phyloP scores from a whole-genome alignment of 2,888 invertebrate species.

The Lampropteryx suffumata region DNA sequence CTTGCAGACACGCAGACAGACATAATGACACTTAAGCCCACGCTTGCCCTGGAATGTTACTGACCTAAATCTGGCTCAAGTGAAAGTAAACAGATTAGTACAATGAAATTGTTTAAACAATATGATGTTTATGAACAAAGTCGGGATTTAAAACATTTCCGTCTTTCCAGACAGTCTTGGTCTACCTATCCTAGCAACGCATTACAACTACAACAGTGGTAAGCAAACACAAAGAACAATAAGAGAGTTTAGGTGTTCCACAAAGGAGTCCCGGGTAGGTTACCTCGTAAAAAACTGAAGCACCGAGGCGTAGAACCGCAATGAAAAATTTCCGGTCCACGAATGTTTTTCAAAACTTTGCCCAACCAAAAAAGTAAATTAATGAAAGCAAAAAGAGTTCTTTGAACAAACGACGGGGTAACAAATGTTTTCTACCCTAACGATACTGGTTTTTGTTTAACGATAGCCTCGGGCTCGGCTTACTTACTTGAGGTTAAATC shows the following conservation, averaged over 20 bases:
- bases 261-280: slow-evolving; percentile 6
- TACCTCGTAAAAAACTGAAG: slow-evolving; percentile 1
- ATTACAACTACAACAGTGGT: too few relatives aligned
- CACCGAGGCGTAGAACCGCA: slow-evolving; percentile 3
- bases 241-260: background rate
- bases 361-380: slow-evolving; percentile 8
- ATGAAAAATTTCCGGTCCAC: slow-evolving; percentile 7
- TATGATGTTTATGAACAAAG: background rate
- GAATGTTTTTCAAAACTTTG: slow-evolving; percentile 8
- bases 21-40: slow-evolving; percentile 44
- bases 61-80: slow-evolving; percentile 28
- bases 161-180: too few relatives aligned
- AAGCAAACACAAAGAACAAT: background rate
- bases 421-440: slow-evolving; percentile 24
- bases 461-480: slow-evolving; percentile 10
- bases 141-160: too few relatives aligned
- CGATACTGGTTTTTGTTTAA: slow-evolving; percentile 20
- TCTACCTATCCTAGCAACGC: too few relatives aligned
- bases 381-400: slow-evolving; percentile 19
- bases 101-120: slow-evolving; percentile 6
- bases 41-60: slow-evolving; percentile 36
- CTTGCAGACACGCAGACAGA: slow-evolving; percentile 41
- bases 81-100: slow-evolving; percentile 20
- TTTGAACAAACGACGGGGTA: slow-evolving; percentile 15
- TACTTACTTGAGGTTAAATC: slow-evolving; percentile 29